phyloP scores from a whole-genome alignment of 2,888 invertebrate species.

The Trilocha varians region DNA sequence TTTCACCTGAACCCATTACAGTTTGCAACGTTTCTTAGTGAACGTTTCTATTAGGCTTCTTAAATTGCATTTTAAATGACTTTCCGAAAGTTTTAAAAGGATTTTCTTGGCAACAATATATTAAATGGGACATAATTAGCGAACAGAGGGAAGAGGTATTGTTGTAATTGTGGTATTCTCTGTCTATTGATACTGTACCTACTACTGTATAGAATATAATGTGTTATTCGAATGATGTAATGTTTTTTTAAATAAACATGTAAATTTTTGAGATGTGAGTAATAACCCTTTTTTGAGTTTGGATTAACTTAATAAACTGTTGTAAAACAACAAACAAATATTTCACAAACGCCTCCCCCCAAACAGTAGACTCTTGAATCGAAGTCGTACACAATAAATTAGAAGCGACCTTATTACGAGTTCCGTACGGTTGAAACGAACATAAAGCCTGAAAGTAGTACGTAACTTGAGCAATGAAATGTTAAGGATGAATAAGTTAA shows the following conservation, averaged over 20 bases:
- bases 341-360: background rate
- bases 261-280: too few relatives aligned
- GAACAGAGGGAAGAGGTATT: background rate
- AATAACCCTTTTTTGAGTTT: too few relatives aligned
- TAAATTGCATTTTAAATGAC: constrained; percentile 68
- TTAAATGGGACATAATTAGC: too few relatives aligned
- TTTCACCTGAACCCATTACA: constrained; percentile 72
- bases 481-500: constrained; percentile 74
- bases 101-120: background rate
- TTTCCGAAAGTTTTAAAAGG: constrained; percentile 33
- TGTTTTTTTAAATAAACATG: too few relatives aligned
- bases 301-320: too few relatives aligned
- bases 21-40: constrained; percentile 69
- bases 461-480: constrained; percentile 68
- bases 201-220: too few relatives aligned
- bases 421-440: constrained; percentile 27
- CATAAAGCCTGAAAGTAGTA: constrained; percentile 40
- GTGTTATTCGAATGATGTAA: too few relatives aligned
- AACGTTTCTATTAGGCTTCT: constrained; percentile 62
- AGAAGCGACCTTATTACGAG: constrained; percentile 11
- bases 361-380: background rate
- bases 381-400: constrained; percentile 3
- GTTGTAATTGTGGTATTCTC: too few relatives aligned
- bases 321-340: background rate
- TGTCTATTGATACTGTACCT: too few relatives aligned